phyloP scores from a whole-genome alignment of 2,888 invertebrate species.

The Lepetodrilus schrolli region DNA sequence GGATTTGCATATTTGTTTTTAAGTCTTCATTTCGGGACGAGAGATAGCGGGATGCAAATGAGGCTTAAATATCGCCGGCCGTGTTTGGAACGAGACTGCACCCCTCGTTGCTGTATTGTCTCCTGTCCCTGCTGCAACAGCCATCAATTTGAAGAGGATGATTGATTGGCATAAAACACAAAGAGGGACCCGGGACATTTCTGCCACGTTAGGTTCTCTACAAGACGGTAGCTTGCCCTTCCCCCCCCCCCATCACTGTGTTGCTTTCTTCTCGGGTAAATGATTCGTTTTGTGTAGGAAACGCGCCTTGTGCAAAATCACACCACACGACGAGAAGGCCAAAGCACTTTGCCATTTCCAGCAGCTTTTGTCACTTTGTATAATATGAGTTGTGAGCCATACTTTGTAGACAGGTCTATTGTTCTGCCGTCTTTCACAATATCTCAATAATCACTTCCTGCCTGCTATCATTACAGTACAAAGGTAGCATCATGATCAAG shows the following conservation, averaged over 20 bases:
- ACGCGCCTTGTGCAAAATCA: neutral
- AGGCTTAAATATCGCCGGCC: neutral
- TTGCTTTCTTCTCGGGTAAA: conserved; percentile 4
- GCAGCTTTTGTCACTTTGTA: neutral
- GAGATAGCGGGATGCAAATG: conserved; percentile 10
- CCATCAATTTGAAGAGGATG: neutral
- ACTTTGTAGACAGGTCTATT: neutral
- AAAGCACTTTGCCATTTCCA: conserved; percentile 15
- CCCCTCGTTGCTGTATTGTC: neutral
- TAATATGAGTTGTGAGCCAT: neutral
- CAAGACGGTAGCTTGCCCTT: neutral
- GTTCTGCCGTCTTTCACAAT: neutral
- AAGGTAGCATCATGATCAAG: too few species aligned
- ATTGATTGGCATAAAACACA: neutral
- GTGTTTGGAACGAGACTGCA: neutral
- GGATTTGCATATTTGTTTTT: conserved; percentile 38
- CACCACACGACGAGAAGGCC: conserved; percentile 12
- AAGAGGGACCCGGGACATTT: neutral
- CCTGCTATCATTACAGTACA: too few species aligned
- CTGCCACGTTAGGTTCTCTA: conserved; percentile 7
- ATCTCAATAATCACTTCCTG: too few species aligned
- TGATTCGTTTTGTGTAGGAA: conserved; percentile 23
- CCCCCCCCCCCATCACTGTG: neutral
- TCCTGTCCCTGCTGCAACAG: conserved; percentile 2
- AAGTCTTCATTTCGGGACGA: conserved; percentile 5